A percentile compares a stretch with the other conserved stretches of the same genome.
phyloP scores from a whole-genome alignment of 2,113 vertebrate genomes.

The Menura novaehollandiae region DNA sequence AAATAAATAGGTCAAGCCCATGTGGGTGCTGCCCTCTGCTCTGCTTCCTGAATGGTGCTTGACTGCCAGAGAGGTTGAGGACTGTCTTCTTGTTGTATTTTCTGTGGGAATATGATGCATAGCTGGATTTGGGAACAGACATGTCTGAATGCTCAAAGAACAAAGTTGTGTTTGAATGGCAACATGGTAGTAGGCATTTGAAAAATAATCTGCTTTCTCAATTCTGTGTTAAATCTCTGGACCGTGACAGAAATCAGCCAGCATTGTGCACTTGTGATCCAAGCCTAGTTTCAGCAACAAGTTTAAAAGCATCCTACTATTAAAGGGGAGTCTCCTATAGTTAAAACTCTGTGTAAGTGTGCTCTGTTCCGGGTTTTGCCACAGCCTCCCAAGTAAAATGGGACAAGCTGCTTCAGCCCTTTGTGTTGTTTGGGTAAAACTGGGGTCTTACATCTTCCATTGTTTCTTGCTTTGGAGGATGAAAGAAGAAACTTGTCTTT shows the following conservation, averaged over 20 bases:
- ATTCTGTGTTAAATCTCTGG: background rate
- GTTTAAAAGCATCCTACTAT: background rate
- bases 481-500: background rate
- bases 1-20: background rate
- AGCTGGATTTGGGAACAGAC: background rate
- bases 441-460: background rate
- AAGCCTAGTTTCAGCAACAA: background rate
- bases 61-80: background rate
- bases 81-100: background rate
- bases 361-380: background rate
- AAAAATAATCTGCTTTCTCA: background rate
- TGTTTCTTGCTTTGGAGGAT: background rate
- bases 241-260: background rate
- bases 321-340: background rate
- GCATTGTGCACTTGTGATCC: background rate
- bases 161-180: background rate
- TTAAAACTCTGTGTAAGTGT: background rate
- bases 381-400: background rate
- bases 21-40: background rate
- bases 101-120: background rate
- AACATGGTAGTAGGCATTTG: background rate
- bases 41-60: background rate
- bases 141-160: background rate
- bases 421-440: background rate
- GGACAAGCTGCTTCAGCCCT: background rate